Evolutionary conservation across 2,888 invertebrate species (phyloP), one percentile per base, ranked within the genome.

Genomic region (Drosophila macrospina): DNA sequence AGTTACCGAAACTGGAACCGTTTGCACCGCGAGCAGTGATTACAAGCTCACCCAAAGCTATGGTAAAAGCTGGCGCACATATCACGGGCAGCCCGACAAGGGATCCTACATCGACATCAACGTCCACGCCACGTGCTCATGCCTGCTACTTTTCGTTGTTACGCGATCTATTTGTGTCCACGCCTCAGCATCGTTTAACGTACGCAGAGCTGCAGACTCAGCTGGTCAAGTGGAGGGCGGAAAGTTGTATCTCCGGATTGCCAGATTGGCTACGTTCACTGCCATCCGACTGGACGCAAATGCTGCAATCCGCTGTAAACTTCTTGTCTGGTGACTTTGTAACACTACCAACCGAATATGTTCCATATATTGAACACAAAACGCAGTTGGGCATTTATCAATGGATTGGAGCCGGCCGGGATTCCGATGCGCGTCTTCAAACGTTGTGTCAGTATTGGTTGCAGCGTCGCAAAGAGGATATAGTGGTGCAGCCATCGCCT

Each of bases 351-450:
- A 96, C 96, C 32, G 97, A 97, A 88, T 98, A 96, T 93, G 96
- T 97, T 32, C 97, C 98, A 3, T 97, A 96, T 86, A 94, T 98
- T 85, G 97, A 97, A 91, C 97, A 95, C 92, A 96, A 97, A 91
- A 93, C 94, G 1, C 94, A 94, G 67, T 91, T 95, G 69, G 95
- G 95, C 90, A 94, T 94, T 64, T 92, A 92, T 72, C 92, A 91
- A 88, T 98, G 98, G 98, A 98, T 98, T 68, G 98, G 98, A 1
- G 97, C 97, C 5, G 98, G 98, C 0, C 93, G 98, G 5, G 98
- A 98, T 91, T 96, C 97, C 2, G 98, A 98, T 91, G 94, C 95
- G 4, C 94, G 96, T 39, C 92, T 98, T 11, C 93, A 94, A 5
- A 94, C 95, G 4, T 92, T 98, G 56, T 97, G 96, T 88, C 94